Conservation (phyloP, 2,113 vertebrate genomes). For the Phaethon lepturus region DNA sequence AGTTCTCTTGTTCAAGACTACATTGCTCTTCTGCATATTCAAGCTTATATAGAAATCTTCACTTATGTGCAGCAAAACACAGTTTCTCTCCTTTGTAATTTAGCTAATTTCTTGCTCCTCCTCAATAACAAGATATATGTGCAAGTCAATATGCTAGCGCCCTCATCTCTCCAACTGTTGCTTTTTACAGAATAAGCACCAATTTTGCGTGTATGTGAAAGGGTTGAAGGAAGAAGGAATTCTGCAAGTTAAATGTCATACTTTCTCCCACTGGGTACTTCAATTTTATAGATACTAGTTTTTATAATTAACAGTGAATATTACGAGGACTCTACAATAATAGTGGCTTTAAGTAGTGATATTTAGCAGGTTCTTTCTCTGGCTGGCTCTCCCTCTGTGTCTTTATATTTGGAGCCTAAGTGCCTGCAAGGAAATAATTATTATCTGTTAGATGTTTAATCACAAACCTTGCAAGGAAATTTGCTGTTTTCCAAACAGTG, state of each 20-base stretch:
- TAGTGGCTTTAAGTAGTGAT: background rate
- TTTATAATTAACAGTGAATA: conserved; percentile 46
- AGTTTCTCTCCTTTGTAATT: conserved; percentile 24
- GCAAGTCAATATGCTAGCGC: background rate
- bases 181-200: background rate
- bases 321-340: background rate
- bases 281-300: conserved; percentile 13
- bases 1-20: background rate
- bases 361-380: background rate
- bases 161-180: background rate
- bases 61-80: background rate
- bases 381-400: background rate
- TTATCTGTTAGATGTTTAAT: conserved; percentile 62
- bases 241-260: background rate
- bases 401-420: conserved; percentile 17
- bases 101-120: conserved; percentile 4
- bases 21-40: background rate
- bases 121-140: background rate
- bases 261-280: conserved; percentile 24
- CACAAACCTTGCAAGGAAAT: conserved; percentile 52
- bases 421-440: conserved; percentile 45
- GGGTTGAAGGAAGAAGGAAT: background rate
- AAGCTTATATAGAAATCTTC: background rate
- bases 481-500: conserved; percentile 52
- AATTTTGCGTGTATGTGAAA: background rate